Base-by-base conservation (phyloP, 1,140 invertebrate species). In the Zophobas morio region DNA sequence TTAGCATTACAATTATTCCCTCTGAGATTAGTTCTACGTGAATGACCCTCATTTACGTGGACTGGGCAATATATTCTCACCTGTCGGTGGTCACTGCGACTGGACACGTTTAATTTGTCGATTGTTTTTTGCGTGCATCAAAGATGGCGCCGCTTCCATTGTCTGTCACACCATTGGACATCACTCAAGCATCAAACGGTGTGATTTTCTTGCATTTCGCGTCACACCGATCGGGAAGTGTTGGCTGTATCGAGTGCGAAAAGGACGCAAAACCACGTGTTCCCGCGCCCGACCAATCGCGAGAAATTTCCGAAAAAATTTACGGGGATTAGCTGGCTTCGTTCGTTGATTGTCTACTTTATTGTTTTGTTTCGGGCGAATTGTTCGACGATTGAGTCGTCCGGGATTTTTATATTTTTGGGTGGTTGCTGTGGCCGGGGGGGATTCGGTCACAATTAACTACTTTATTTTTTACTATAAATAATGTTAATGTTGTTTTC, bases 51-150 rank as follows among this genome's bases (percentile, higher is more conserved):
- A 33, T 66, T 60, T 60, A 60, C 60, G n/a, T 20, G 60, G 77
- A 80, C 75, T 79, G 47, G 80, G 72, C 75, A 77, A 77, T 80
- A 77, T 79, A 79, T 82, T 82, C 77, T 80, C 81, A 82, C 81
- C 81, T 82, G 77, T 80, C 81, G 79, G 75, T 78, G 81, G 78
- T 79, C 79, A 80, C 79, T 81, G 72, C 76, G 74, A 72, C 47
- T 76, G 76, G 79, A 79, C 81, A 82, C 81, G 81, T 75, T 75
- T 82, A 80, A 82, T 82, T 82, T 82, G 81, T 81, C 74, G 74
- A 74, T 80, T 79, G 72, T 81, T 80, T 81, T 81, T 80, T 80
- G 53, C 75, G 2, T 49, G 78, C 51, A 80, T 80, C 79, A 81
- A 81, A 81, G 76, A 81, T 81, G 81, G 81, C 81, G 78, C 76